A percentile compares a stretch with the other conserved stretches of the same genome.
Conservation (phyloP, 1,140 invertebrate species). For the Acromyrmex charruanus region DNA sequence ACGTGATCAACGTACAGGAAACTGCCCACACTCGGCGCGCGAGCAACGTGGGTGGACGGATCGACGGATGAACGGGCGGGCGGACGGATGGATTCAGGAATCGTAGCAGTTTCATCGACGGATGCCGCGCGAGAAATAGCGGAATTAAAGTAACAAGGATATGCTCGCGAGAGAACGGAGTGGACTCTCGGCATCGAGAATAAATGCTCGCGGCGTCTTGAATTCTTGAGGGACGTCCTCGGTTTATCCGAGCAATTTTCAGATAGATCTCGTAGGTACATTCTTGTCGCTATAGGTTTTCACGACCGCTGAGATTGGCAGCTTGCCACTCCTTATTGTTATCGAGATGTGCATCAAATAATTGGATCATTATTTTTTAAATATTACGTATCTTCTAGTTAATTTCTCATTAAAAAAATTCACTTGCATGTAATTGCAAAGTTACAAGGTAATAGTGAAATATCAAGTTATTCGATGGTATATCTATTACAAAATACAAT, state of each 20-base stretch:
- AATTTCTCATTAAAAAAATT: not conserved
- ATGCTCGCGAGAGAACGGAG: not conserved
- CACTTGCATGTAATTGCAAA: not conserved
- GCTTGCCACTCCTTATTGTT: not conserved
- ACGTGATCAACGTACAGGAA: slow-evolving; percentile 82
- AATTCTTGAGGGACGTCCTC: not conserved
- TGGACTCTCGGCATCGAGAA: not conserved
- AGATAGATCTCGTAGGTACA: not conserved
- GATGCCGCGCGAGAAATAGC: slow-evolving; percentile 10
- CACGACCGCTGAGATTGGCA: not conserved
- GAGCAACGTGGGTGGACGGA: slow-evolving; percentile 76
- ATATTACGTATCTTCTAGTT: not conserved
- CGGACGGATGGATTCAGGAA: slow-evolving; percentile 62
- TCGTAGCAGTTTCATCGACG: slow-evolving; percentile 59
- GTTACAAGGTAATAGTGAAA: not conserved
- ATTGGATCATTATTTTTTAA: not conserved
- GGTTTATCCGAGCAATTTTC: not conserved
- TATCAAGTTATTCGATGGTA: not conserved
- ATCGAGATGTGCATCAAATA: not conserved
- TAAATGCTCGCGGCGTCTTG: not conserved
- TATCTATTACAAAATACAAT: not conserved
- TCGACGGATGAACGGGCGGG: slow-evolving; percentile 65
- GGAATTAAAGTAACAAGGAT: slow-evolving; percentile 29
- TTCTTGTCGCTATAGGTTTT: not conserved
- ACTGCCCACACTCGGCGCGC: slow-evolving; percentile 79